Evolutionary conservation across 2,888 invertebrate genomes (phyloP).

Genomic region (Eucera pruinosa): DNA sequence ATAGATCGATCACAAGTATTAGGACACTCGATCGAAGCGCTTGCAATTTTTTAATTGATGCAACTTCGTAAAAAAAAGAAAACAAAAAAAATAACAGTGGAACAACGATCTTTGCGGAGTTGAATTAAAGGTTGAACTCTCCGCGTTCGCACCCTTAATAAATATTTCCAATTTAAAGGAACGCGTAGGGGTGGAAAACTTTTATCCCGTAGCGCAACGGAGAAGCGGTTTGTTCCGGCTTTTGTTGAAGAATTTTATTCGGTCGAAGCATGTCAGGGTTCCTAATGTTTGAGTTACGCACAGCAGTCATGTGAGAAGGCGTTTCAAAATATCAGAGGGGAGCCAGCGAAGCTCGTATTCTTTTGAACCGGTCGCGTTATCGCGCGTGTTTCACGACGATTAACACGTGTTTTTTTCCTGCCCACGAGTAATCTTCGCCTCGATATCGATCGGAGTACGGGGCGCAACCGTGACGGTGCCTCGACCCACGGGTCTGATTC

Average conservation of each 20-base stretch:
- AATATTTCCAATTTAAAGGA: too few relatives aligned
- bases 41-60: too few relatives aligned
- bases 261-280: slow-evolving; percentile 32
- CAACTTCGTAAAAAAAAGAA: too few relatives aligned
- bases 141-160: too few relatives aligned
- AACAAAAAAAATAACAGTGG: too few relatives aligned
- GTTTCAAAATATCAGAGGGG: neutral
- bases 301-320: slow-evolving; percentile 39
- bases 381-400: slow-evolving; percentile 69
- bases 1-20: too few relatives aligned
- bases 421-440: slow-evolving; percentile 42
- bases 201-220: too few relatives aligned
- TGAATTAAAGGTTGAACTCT: too few relatives aligned
- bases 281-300: slow-evolving; percentile 66
- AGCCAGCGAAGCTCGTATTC: neutral
- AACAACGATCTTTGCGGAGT: too few relatives aligned
- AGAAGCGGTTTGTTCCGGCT: slow-evolving; percentile 46
- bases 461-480: neutral
- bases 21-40: too few relatives aligned
- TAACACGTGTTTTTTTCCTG: slow-evolving; percentile 66
- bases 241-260: slow-evolving; percentile 41
- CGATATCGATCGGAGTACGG: slow-evolving; percentile 62
- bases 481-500: too few relatives aligned
- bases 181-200: too few relatives aligned
- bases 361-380: slow-evolving; percentile 48